Evolutionary conservation across 2,888 invertebrate species (phyloP).

Genomic region (Andrena praecox): DNA sequence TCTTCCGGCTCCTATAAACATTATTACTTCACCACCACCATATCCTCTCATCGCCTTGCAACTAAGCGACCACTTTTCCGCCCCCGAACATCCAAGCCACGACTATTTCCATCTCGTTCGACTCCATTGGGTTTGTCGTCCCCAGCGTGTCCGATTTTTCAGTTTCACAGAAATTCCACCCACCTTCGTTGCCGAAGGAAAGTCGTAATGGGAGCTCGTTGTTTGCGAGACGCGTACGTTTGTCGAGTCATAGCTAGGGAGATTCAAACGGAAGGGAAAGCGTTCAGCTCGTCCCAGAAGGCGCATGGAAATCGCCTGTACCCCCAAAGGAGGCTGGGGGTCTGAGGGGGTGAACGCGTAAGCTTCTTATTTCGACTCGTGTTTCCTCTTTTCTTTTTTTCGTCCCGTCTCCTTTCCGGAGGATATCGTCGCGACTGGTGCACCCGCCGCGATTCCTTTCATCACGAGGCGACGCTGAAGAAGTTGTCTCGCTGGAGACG

Average conservation of each 20-base stretch:
- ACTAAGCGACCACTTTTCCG: not conserved
- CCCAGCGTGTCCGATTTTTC: not conserved
- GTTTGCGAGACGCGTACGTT: slow-evolving; percentile 20
- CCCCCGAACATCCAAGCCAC: not conserved
- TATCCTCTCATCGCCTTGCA: not conserved
- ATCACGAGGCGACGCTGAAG: slow-evolving; percentile 6
- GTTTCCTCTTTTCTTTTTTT: not conserved
- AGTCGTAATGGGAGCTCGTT: slow-evolving; percentile 17
- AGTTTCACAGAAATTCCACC: not conserved
- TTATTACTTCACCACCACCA: not conserved
- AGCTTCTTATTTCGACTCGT: slow-evolving; percentile 5
- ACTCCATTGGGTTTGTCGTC: slow-evolving; percentile 9
- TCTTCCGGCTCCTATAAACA: no score
- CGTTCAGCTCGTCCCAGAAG: slow-evolving; percentile 7
- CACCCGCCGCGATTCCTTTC: slow-evolving; percentile 13
- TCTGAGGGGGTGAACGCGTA: not conserved
- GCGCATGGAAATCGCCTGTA: slow-evolving; percentile 16
- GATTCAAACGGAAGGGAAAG: slow-evolving; percentile 10
- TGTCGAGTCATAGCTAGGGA: slow-evolving; percentile 22
- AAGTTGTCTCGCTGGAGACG: not conserved
- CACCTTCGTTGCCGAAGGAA: not conserved
- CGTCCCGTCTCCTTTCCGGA: not conserved
- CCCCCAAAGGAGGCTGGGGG: no score
- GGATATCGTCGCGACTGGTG: not conserved
- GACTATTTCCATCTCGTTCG: slow-evolving; percentile 23